These are phyloP conservation scores for Diadegma fenestrale DNA, from an alignment of 2,888 invertebrate genomes.

Conservation along the genomic window DNA sequence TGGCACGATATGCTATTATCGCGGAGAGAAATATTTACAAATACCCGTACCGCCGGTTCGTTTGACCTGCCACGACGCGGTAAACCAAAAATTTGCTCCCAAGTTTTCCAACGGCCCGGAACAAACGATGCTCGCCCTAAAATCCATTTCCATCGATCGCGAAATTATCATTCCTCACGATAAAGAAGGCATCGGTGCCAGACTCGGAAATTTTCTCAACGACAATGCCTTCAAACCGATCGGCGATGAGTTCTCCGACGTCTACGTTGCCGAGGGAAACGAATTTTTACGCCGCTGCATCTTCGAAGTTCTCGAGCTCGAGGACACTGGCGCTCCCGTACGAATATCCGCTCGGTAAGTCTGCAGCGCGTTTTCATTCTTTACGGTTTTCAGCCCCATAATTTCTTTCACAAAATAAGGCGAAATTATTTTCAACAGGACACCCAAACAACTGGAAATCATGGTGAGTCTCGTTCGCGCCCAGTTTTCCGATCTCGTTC, in stretches of 20 bases:
- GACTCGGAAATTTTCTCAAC: constrained; percentile 72
- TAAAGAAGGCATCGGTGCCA: constrained; percentile 47
- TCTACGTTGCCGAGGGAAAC: constrained; percentile 72
- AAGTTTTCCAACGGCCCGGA: constrained; percentile 66
- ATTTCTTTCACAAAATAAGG: no score
- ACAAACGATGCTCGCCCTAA: constrained; percentile 73
- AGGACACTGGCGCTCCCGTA: constrained; percentile 64
- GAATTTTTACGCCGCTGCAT: constrained; percentile 76
- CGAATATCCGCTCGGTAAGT: constrained; percentile 77
- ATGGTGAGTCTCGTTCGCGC: constrained; percentile 75
- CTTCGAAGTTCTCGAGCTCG: constrained; percentile 75
- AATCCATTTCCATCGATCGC: constrained; percentile 76
- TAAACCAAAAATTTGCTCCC: constrained; percentile 70
- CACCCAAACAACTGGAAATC: constrained; percentile 76
- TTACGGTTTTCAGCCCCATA: no score
- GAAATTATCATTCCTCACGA: constrained; percentile 69
- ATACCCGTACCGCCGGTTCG: constrained; percentile 71
- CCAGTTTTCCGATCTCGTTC: constrained; percentile 74
- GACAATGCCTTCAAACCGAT: constrained; percentile 74
- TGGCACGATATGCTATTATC: constrained; percentile 77
- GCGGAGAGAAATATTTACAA: constrained; percentile 77
- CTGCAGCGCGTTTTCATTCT: no score
- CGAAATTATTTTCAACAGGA: constrained; percentile 68
- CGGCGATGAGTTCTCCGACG: constrained; percentile 60
- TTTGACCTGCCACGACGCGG: constrained; percentile 71